These are phyloP conservation scores for Lycaon pictus DNA, from an alignment of 2,113 vertebrate species.

Conservation along the genomic window DNA sequence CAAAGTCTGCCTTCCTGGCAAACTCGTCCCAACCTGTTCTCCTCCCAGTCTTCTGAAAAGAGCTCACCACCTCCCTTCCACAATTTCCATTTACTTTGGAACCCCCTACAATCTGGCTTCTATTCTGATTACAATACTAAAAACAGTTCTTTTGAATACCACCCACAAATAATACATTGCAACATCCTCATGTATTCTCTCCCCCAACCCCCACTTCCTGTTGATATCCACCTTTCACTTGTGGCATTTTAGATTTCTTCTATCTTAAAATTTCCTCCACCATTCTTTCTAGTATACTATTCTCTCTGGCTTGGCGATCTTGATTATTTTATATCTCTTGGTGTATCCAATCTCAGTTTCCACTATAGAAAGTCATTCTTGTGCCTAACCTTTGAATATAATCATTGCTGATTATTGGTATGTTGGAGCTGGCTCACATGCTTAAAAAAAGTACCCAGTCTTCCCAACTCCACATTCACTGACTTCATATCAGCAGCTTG, in stretches of 20 bases:
- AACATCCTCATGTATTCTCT: background rate
- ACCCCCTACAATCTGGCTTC: background rate
- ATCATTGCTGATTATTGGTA: background rate
- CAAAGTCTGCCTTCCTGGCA: background rate
- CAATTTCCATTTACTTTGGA: background rate
- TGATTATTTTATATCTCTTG: background rate
- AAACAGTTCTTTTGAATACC: background rate
- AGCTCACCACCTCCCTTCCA: background rate
- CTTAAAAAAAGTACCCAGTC: background rate
- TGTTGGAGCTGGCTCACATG: background rate
- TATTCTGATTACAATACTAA: background rate
- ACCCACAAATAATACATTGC: background rate
- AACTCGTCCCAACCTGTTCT: background rate
- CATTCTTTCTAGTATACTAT: background rate
- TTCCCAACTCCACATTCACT: background rate
- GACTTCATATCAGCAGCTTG: background rate
- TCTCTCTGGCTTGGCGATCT: background rate
- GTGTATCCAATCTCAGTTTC: background rate
- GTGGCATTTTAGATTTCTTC: background rate
- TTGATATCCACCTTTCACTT: background rate
- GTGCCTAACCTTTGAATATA: background rate
- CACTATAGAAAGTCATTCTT: background rate
- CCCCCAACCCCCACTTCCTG: fast-evolving
- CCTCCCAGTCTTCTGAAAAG: background rate
- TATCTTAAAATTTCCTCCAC: background rate